Conservation (phyloP, 2,797 vertebrate genomes). For the Saguinus oedipus region DNA sequence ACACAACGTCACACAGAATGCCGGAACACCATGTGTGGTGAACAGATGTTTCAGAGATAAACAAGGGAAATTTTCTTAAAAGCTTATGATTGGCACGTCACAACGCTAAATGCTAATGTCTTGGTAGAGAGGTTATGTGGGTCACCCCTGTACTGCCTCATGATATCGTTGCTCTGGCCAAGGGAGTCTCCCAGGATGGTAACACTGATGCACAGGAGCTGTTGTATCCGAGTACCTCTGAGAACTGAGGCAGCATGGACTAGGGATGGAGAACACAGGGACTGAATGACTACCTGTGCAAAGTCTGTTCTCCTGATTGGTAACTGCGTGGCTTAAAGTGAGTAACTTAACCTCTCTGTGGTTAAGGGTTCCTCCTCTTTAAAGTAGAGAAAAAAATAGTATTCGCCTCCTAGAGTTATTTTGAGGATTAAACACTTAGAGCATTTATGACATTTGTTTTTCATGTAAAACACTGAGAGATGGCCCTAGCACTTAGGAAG, state of each 20-base stretch:
- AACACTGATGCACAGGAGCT: background rate
- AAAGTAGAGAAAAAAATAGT: background rate
- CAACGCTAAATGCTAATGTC: background rate
- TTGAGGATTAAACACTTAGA: conserved; percentile 1
- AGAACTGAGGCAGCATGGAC: background rate
- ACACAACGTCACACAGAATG: background rate
- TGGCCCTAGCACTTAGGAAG: background rate
- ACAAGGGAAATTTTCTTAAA: conserved; percentile 6
- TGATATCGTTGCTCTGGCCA: conserved; percentile 6
- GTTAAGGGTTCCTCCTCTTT: background rate
- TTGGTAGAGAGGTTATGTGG: conserved; percentile 28
- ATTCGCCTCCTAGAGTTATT: background rate
- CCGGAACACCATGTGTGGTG: background rate
- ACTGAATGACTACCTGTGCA: background rate
- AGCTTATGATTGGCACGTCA: background rate
- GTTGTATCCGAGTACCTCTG: background rate
- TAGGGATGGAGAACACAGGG: background rate
- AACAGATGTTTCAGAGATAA: conserved; percentile 4
- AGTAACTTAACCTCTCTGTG: background rate
- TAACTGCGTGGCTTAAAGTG: background rate
- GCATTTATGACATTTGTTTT: background rate
- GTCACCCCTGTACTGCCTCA: background rate
- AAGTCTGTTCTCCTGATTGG: background rate
- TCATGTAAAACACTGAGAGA: background rate
- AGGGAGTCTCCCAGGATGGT: background rate